Evolutionary conservation across 2,888 invertebrate species (phyloP).

Genomic region (Cantharis rustica): DNA sequence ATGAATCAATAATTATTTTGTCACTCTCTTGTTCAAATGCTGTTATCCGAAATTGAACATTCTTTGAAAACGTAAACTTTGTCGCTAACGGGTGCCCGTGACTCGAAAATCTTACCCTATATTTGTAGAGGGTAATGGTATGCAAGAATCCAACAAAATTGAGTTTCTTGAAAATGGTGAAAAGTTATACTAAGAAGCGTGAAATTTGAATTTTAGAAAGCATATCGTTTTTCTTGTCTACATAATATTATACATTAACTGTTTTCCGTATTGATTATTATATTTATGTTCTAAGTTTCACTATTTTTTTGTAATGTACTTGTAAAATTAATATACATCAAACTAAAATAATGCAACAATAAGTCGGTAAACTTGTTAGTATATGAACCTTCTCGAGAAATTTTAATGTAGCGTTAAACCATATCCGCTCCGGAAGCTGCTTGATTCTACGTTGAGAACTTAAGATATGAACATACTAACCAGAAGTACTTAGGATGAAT

Average conservation of each 20-base stretch:
- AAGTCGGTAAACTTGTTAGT: neutral
- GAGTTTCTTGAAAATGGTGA: constrained; percentile 15
- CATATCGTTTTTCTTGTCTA: neutral
- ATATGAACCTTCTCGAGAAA: neutral
- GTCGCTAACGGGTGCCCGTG: constrained; percentile 6
- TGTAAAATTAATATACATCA: neutral
- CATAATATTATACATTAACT: neutral
- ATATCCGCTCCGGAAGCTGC: constrained; percentile 21
- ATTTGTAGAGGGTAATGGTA: constrained; percentile 21
- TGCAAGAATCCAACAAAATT: constrained; percentile 18
- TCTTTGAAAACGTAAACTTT: neutral
- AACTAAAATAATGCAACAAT: neutral
- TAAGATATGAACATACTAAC: neutral
- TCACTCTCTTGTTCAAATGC: neutral
- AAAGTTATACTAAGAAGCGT: constrained; percentile 5
- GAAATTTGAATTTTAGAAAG: neutral
- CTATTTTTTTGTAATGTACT: neutral
- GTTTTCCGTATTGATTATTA: neutral
- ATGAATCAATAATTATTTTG: neutral
- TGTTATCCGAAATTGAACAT: neutral
- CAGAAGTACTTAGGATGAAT: neutral
- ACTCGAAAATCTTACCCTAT: constrained; percentile 12
- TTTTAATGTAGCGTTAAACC: constrained; percentile 20
- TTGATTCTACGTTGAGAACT: constrained; percentile 18
- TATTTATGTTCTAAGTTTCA: neutral